Conservation (phyloP, 2,113 vertebrate species). For the Heteronetta atricapilla region DNA sequence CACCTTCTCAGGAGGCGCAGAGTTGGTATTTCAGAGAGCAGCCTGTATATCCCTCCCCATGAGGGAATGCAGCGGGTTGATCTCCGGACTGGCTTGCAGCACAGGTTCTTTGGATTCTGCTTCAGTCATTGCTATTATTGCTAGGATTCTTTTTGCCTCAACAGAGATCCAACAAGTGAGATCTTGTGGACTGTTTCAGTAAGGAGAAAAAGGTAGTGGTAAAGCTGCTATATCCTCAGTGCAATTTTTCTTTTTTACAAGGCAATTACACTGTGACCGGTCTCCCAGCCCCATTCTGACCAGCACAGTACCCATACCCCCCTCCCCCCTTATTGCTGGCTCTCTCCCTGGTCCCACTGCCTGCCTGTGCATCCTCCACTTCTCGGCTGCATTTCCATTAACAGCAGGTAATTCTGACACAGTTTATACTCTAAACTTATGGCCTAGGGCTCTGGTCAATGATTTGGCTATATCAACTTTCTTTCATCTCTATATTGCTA, state of each 20-base stretch:
- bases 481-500: neutral
- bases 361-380: neutral
- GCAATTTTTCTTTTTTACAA: neutral
- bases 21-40: neutral
- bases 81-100: neutral
- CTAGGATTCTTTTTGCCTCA: neutral
- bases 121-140: neutral
- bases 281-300: neutral
- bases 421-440: neutral
- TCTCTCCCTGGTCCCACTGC: neutral
- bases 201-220: neutral
- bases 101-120: neutral
- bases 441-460: neutral
- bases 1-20: neutral
- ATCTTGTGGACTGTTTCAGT: neutral
- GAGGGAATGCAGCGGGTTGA: neutral
- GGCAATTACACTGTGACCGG: neutral
- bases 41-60: neutral
- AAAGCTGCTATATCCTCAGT: neutral
- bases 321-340: neutral
- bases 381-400: neutral
- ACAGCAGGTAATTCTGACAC: neutral
- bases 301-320: neutral
- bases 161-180: neutral
- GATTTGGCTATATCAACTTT: neutral